These are phyloP conservation scores for Podotricha telesiphe DNA, from an alignment of 2,888 invertebrate species.

Conservation along the genomic window DNA sequence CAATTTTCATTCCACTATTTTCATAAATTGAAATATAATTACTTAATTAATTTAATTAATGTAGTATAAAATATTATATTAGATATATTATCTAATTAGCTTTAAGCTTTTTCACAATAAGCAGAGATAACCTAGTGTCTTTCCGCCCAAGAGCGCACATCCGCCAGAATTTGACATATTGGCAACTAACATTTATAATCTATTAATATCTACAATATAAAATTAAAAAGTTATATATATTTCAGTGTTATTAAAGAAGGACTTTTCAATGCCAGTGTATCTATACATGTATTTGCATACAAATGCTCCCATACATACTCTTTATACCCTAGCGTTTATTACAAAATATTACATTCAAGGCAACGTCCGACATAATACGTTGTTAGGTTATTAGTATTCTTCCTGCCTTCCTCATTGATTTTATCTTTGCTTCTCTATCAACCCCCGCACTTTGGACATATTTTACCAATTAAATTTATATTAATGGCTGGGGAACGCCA, in stretches of 20 bases:
- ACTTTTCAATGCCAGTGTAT: neutral
- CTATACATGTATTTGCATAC: neutral
- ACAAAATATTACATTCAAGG: constrained; percentile 1
- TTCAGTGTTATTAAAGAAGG: neutral
- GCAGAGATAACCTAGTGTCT: too few relatives aligned
- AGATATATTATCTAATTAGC: too few relatives aligned
- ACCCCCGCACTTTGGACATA: neutral
- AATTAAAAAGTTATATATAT: too few relatives aligned
- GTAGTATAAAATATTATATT: neutral
- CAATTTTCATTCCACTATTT: constrained; percentile 3
- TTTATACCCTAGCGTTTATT: neutral
- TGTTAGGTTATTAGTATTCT: constrained; percentile 11
- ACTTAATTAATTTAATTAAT: neutral
- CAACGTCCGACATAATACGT: neutral
- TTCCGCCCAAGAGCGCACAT: too few relatives aligned
- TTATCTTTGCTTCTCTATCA: constrained; percentile 2
- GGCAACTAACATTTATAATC: too few relatives aligned
- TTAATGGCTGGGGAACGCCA: neutral
- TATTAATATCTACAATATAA: too few relatives aligned
- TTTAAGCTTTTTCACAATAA: too few relatives aligned
- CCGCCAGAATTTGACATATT: too few relatives aligned
- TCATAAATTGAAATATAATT: neutral
- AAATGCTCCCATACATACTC: neutral
- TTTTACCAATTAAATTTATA: neutral
- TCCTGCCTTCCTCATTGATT: constrained; percentile 16